phyloP scores from a whole-genome alignment of 64 coral and sea anemone species.

The Exaiptasia diaphana region DNA sequence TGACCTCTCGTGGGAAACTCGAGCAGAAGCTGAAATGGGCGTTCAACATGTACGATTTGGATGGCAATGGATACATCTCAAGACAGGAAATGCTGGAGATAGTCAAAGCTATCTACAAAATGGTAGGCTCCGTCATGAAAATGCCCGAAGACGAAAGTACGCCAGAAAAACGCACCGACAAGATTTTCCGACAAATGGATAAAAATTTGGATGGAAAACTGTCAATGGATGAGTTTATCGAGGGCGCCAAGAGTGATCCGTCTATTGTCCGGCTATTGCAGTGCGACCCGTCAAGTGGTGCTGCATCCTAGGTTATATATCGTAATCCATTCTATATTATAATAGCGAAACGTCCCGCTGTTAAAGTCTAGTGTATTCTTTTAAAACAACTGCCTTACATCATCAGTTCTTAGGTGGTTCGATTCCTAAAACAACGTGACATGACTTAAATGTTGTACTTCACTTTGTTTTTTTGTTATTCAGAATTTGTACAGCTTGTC shows the following conservation, averaged over 20 bases:
- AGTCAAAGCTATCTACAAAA: conserved; percentile 65
- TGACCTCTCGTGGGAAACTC: conserved; percentile 62
- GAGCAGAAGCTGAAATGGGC: conserved; percentile 79
- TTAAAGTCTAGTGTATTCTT: too few relatives aligned
- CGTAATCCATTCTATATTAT: background rate
- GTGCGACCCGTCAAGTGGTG: conserved; percentile 31
- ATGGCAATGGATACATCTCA: conserved; percentile 72
- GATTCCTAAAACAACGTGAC: too few relatives aligned
- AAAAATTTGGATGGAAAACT: conserved; percentile 61
- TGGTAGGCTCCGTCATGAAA: conserved; percentile 68
- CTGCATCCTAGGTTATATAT: background rate
- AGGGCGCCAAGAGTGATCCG: conserved; percentile 61
- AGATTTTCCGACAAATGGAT: conserved; percentile 71
- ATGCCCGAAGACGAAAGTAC: conserved; percentile 74
- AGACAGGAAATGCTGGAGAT: conserved; percentile 64
- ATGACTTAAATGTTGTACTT: too few relatives aligned
- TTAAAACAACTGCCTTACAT: too few relatives aligned
- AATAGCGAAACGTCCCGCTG: background rate
- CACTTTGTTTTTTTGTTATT: too few relatives aligned
- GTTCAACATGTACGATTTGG: conserved; percentile 80
- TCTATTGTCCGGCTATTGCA: conserved; percentile 64
- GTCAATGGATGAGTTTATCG: conserved; percentile 50
- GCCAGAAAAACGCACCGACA: conserved; percentile 60
- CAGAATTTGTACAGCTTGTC: too few relatives aligned
- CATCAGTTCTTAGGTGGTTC: too few relatives aligned